Evolutionary conservation across 2,888 invertebrate species (phyloP).

Genomic region (Isoperla grammatica): DNA sequence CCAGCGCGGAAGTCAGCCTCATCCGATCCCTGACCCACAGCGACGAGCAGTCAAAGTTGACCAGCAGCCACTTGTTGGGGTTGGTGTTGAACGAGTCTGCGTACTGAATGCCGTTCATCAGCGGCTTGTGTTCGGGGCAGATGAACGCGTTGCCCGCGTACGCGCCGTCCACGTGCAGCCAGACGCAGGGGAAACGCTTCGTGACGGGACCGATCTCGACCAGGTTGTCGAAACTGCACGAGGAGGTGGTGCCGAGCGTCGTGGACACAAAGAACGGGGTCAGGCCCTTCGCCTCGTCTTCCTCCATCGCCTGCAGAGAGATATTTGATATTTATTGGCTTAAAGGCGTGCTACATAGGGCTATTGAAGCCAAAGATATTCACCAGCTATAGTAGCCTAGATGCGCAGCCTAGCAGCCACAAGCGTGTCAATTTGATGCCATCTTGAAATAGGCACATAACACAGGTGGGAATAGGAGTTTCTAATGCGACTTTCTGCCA

Average conservation of each 20-base stretch:
- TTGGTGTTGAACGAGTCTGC: constrained; percentile 85
- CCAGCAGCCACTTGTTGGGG: constrained; percentile 81
- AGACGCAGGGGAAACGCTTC: constrained; percentile 57
- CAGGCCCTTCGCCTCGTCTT: constrained; percentile 67
- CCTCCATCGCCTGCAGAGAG: constrained; percentile 50
- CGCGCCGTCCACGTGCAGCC: constrained; percentile 85
- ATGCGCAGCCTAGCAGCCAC: too few species aligned
- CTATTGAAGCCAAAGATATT: too few species aligned
- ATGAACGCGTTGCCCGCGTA: constrained; percentile 84
- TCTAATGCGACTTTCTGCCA: too few species aligned
- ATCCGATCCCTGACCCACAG: constrained; percentile 74
- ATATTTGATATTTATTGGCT: too few species aligned
- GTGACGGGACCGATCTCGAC: constrained; percentile 69
- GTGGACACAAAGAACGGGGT: constrained; percentile 79
- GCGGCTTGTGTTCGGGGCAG: constrained; percentile 70
- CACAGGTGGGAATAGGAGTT: too few species aligned
- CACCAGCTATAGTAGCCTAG: too few species aligned
- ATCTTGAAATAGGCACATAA: too few species aligned
- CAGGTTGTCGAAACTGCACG: constrained; percentile 78
- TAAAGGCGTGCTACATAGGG: too few species aligned
- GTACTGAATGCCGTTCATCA: constrained; percentile 61
- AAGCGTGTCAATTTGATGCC: too few species aligned
- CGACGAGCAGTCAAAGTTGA: constrained; percentile 79
- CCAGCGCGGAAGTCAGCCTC: constrained; percentile 71
- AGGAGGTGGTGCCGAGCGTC: constrained; percentile 77